Conservation (phyloP, 2,888 invertebrate genomes). For the Platypus cylindrus region DNA sequence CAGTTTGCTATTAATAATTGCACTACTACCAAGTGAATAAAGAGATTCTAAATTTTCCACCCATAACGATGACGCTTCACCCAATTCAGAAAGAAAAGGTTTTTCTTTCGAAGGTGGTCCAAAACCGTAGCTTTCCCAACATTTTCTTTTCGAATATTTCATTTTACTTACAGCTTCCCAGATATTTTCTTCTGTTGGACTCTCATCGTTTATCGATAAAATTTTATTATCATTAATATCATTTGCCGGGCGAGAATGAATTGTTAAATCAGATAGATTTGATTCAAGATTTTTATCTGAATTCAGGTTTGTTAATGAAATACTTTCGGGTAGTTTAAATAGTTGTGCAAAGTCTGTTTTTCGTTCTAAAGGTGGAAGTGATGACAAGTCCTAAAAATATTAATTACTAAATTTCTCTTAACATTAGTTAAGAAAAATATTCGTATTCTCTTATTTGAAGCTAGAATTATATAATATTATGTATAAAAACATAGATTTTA, state of each 20-base stretch:
- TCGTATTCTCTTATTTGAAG: neutral
- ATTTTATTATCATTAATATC: neutral
- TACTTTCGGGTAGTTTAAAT: constrained; percentile 10
- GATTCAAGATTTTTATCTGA: constrained; percentile 3
- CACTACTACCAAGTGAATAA: constrained; percentile 18
- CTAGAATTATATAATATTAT: constrained; percentile 7
- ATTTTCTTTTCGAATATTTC: constrained; percentile 22
- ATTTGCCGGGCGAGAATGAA: too few species aligned
- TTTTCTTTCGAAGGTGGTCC: constrained; percentile 27
- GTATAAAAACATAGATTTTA: constrained; percentile 8
- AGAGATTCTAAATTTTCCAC: constrained; percentile 27
- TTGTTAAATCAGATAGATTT: too few species aligned
- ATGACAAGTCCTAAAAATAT: constrained; percentile 20
- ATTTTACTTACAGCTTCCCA: constrained; percentile 27
- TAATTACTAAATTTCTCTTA: constrained; percentile 3
- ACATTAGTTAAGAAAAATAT: neutral
- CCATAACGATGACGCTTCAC: constrained; percentile 25
- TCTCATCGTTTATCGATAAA: constrained; percentile 17
- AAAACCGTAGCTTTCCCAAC: constrained; percentile 31
- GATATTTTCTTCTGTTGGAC: constrained; percentile 21
- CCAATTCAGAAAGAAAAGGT: constrained; percentile 31
- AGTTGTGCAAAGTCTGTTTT: constrained; percentile 8
- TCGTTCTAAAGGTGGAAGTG: too few species aligned
- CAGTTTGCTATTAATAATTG: constrained; percentile 17
- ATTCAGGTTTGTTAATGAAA: constrained; percentile 6